phyloP scores from a whole-genome alignment of 2,113 vertebrate genomes.

The Atractosteus spatula region DNA sequence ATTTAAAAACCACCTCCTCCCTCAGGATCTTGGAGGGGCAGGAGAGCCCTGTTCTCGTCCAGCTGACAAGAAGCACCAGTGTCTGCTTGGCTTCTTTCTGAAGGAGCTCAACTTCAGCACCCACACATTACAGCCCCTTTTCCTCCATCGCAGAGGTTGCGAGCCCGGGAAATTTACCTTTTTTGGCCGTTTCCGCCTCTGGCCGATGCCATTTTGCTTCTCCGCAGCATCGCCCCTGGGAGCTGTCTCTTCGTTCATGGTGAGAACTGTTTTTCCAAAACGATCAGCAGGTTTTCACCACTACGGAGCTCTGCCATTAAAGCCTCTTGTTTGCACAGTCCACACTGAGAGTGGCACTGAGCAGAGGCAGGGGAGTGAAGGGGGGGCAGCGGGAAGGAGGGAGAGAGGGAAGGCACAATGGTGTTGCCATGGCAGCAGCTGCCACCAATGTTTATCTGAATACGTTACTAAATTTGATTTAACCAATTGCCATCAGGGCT shows the following conservation, averaged over 20 bases:
- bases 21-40: too few relatives aligned
- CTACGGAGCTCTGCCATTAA: slow-evolving; percentile 48
- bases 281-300: slow-evolving; percentile 37
- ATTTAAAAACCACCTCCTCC: too few relatives aligned
- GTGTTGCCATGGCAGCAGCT: slow-evolving; percentile 85
- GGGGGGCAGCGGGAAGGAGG: slow-evolving; percentile 43
- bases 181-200: slow-evolving; percentile 64
- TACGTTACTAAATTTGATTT: slow-evolving; percentile 66
- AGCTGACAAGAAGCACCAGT: too few relatives aligned
- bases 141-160: too few relatives aligned
- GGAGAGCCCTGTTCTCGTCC: too few relatives aligned
- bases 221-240: slow-evolving; percentile 66
- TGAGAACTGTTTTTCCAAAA: background rate
- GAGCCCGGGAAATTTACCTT: slow-evolving; percentile 53
- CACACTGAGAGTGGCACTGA: slow-evolving; percentile 43
- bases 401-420: slow-evolving; percentile 60
- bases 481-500: slow-evolving; percentile 52
- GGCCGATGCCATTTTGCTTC: slow-evolving; percentile 59
- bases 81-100: background rate
- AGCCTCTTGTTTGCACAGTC: slow-evolving; percentile 40
- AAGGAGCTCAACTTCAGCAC: slow-evolving; percentile 10
- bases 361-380: slow-evolving; percentile 31
- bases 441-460: slow-evolving; percentile 84
- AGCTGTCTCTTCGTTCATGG: slow-evolving; percentile 65
- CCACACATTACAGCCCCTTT: background rate